Evolutionary conservation across 2,888 invertebrate genomes (phyloP).

Genomic region (Oxystoma pomonae): DNA sequence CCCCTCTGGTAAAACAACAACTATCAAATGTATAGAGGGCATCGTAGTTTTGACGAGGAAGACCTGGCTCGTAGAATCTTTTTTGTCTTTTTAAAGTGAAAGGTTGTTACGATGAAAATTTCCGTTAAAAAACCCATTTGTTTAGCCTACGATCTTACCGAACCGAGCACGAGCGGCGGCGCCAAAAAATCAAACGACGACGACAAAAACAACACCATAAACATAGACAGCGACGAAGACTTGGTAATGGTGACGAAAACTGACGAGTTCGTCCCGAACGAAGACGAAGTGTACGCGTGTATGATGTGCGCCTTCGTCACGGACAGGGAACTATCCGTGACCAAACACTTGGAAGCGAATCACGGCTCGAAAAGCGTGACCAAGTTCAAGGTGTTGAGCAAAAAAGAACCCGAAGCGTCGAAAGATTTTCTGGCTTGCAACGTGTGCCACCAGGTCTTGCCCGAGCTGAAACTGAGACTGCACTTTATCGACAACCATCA

Average conservation of each 20-base stretch:
- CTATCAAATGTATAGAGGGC: too few relatives aligned
- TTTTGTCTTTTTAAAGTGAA: too few relatives aligned
- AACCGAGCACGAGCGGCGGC: too few relatives aligned
- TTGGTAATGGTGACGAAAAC: conserved; percentile 26
- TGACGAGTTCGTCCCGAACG: conserved; percentile 27
- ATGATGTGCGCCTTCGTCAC: conserved; percentile 27
- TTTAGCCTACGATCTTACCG: too few relatives aligned
- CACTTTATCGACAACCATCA: conserved; percentile 45
- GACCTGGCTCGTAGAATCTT: too few relatives aligned
- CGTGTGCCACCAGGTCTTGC: conserved; percentile 37
- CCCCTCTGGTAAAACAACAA: too few relatives aligned
- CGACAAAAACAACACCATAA: too few relatives aligned
- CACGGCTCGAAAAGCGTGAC: conserved; percentile 21
- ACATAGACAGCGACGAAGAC: conserved; percentile 21
- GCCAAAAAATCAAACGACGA: too few relatives aligned
- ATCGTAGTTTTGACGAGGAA: too few relatives aligned
- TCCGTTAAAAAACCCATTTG: too few relatives aligned
- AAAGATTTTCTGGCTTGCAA: conserved; percentile 32
- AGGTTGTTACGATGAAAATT: too few relatives aligned
- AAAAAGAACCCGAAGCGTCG: conserved; percentile 17
- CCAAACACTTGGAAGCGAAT: conserved; percentile 20
- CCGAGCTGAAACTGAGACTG: conserved; percentile 35
- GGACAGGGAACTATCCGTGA: conserved; percentile 21
- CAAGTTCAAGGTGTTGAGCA: conserved; percentile 25
- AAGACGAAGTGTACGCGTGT: conserved; percentile 31